Percentiles rank a stretch among this genome's conserved stretches.
These are phyloP conservation scores for Ataeniobius toweri DNA, from an alignment of 2,797 vertebrate genomes.

Conservation along the genomic window DNA sequence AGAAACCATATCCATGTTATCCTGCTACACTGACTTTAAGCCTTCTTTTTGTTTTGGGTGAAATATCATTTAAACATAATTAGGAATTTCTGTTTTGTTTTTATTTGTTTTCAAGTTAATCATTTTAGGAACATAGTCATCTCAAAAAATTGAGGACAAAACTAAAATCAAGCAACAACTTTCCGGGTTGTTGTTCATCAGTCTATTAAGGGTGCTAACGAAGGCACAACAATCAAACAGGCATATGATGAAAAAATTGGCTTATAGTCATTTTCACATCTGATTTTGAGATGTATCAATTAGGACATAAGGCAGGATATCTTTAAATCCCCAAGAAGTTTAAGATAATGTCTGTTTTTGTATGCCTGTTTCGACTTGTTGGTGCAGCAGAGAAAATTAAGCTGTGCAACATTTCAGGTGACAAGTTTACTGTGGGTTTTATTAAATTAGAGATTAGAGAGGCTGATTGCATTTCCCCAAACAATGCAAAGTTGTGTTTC, in stretches of 20 bases:
- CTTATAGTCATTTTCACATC: background rate
- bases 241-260: background rate
- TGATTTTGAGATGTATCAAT: background rate
- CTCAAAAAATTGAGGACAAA: too few species aligned
- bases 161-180: too few species aligned
- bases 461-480: background rate
- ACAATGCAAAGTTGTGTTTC: background rate
- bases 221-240: background rate
- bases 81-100: background rate
- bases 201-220: background rate
- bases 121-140: background rate
- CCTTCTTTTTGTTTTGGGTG: background rate
- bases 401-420: background rate
- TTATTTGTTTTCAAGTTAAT: background rate
- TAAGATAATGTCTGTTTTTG: background rate
- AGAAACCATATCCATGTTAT: background rate
- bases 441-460: background rate
- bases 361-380: background rate
- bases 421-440: background rate
- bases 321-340: background rate
- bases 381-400: background rate
- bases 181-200: background rate
- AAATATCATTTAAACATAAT: background rate
- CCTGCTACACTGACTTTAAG: background rate
- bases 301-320: background rate